Percentiles rank a stretch among this genome's conserved stretches.
phyloP scores from a whole-genome alignment of 2,797 vertebrate species.

The Gouania willdenowi region DNA sequence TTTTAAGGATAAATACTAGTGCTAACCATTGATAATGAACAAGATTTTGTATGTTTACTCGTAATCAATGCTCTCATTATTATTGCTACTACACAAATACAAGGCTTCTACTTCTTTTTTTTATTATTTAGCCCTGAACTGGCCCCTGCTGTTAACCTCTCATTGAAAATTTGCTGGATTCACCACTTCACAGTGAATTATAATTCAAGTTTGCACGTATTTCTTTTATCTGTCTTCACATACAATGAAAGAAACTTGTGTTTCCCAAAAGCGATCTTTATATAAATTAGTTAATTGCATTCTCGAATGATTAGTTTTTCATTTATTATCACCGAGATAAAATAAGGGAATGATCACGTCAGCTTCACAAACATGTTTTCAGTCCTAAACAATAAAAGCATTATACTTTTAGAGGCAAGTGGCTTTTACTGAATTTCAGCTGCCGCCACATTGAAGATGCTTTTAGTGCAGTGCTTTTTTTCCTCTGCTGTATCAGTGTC shows the following conservation, averaged over 20 bases:
- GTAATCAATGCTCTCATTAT: no score
- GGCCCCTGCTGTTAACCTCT: no score
- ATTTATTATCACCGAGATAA: constrained; percentile 23
- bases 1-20: no score
- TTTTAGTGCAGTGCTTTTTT: constrained; percentile 29
- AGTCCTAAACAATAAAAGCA: constrained; percentile 7
- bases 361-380: constrained; percentile 5
- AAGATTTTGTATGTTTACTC: no score
- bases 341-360: constrained; percentile 19
- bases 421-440: background rate
- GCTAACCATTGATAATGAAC: no score
- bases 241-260: constrained; percentile 28
- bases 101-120: constrained; percentile 18
- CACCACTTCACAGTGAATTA: constrained; percentile 51
- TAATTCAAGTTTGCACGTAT: constrained; percentile 21
- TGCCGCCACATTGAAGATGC: constrained; percentile 7
- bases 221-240: constrained; percentile 31
- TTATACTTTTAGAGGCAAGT: background rate
- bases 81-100: no score
- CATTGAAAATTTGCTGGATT: no score
- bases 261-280: constrained; percentile 24
- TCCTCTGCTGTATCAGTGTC: constrained; percentile 40
- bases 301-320: constrained; percentile 17
- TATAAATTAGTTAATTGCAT: constrained; percentile 37
- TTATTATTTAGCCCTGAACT: no score